Percentiles rank a stretch among this genome's conserved stretches.
Evolutionary conservation across 2,888 invertebrate species (phyloP).

Genomic region (Metalampra italica): DNA sequence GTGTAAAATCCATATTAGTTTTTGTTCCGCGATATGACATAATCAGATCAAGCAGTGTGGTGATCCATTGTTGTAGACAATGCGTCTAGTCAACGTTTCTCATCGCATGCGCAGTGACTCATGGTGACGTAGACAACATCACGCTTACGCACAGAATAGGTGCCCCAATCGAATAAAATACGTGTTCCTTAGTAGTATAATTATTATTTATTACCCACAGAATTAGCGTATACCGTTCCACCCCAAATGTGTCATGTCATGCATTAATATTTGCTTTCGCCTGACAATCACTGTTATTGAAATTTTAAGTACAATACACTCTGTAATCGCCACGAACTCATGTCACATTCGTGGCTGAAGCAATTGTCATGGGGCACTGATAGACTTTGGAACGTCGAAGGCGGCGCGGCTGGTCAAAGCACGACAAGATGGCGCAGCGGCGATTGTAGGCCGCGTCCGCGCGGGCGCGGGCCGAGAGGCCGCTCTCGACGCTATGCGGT

Average conservation of each 20-base stretch:
- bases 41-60: conserved; percentile 62
- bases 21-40: conserved; percentile 59
- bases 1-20: conserved; percentile 41
- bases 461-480: conserved; percentile 31
- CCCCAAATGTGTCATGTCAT: neutral
- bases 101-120: conserved; percentile 61
- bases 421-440: too few species aligned
- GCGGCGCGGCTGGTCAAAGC: neutral
- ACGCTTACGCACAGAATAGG: conserved; percentile 50
- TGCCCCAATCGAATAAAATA: conserved; percentile 34
- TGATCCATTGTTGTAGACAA: conserved; percentile 72
- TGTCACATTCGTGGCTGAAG: too few species aligned
- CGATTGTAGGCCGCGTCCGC: conserved; percentile 5
- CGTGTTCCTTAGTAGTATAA: neutral
- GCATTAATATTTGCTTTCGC: too few species aligned
- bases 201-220: neutral
- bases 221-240: conserved; percentile 20
- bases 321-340: too few species aligned
- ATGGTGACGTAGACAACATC: conserved; percentile 53
- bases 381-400: too few species aligned
- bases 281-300: too few species aligned
- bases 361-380: too few species aligned
- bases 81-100: conserved; percentile 66
- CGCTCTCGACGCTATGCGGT: conserved; percentile 44
- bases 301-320: too few species aligned